These are phyloP conservation scores for Ovis aries DNA, from an alignment of 2,113 vertebrate genomes.

Conservation along the genomic window DNA sequence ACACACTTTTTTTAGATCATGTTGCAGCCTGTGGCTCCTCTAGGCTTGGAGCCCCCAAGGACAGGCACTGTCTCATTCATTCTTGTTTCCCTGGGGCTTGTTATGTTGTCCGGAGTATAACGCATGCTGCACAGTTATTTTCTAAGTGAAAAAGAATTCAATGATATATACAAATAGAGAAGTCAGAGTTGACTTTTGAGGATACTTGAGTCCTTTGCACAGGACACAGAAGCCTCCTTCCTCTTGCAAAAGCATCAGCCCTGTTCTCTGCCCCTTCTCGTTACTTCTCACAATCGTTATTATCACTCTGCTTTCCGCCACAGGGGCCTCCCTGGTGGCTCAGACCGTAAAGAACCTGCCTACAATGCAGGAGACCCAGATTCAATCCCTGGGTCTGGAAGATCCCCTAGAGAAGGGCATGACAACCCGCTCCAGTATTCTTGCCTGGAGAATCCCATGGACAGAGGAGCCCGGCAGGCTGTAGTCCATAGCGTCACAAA, in stretches of 20 bases:
- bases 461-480: background rate
- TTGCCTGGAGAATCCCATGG: background rate
- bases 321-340: background rate
- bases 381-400: background rate
- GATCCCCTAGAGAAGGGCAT: background rate
- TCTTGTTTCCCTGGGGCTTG: background rate
- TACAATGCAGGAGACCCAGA: background rate
- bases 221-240: background rate
- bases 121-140: background rate
- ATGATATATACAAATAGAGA: background rate
- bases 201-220: background rate
- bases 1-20: background rate
- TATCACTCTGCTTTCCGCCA: background rate
- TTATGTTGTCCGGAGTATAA: background rate
- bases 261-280: background rate
- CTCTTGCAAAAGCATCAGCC: background rate
- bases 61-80: background rate
- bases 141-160: background rate
- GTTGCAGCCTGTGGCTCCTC: background rate
- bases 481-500: background rate
- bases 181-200: background rate
- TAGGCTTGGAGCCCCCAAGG: background rate
- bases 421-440: background rate
- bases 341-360: background rate
- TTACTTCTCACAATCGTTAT: background rate